A percentile compares a stretch with the other conserved stretches of the same genome.
Conservation (phyloP, 2,113 vertebrate species). For the Micromys minutus region DNA sequence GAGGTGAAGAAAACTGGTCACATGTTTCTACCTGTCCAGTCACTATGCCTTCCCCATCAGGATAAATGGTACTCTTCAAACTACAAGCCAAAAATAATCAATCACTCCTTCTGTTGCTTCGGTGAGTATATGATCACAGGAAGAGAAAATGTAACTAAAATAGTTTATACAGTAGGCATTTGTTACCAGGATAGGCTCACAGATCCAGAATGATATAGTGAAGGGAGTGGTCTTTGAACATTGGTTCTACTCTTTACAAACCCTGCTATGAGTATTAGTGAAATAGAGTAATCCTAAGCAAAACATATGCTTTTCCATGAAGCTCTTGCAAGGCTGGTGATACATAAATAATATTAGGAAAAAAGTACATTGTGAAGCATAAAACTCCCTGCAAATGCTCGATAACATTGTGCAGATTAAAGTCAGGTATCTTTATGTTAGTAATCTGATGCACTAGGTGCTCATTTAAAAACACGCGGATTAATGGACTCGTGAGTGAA, state of each 20-base stretch:
- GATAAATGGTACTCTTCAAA: neutral
- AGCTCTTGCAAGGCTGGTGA: neutral
- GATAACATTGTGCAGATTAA: neutral
- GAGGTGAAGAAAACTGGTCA: neutral
- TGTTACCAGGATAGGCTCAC: neutral
- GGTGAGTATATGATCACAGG: neutral
- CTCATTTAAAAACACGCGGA: neutral
- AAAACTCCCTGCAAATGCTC: neutral
- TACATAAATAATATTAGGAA: neutral
- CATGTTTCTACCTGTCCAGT: neutral
- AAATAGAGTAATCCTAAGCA: neutral
- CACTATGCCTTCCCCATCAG: neutral
- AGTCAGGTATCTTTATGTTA: neutral
- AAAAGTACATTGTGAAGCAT: neutral
- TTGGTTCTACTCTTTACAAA: neutral
- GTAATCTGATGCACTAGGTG: neutral
- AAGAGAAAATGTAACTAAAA: neutral
- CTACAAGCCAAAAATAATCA: neutral
- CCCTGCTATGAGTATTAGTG: no score
- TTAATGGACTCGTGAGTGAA: neutral
- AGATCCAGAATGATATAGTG: accelerated
- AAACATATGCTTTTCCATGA: neutral
- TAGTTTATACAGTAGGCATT: neutral
- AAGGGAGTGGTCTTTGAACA: neutral
- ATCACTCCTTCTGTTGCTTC: neutral